Conservation (phyloP, 2,113 vertebrate species). For the Pampusana beccarii region DNA sequence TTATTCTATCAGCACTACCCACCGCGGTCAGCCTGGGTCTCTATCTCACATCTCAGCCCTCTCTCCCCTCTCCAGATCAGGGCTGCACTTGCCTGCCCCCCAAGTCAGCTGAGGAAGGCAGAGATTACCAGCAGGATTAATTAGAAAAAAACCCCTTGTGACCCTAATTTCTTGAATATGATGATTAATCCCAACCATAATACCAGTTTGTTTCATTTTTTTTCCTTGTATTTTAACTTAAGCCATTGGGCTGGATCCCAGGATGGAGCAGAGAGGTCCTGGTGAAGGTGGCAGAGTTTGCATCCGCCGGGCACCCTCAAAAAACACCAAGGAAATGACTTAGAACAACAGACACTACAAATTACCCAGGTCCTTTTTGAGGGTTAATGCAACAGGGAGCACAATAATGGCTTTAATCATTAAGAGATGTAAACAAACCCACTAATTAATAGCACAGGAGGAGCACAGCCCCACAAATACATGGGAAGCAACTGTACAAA, state of each 20-base stretch:
- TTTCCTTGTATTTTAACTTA: background rate
- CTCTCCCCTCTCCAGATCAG: background rate
- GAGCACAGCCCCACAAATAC: background rate
- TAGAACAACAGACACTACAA: background rate
- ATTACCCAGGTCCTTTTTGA: background rate
- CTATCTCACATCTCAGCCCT: background rate
- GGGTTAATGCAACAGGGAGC: conserved; percentile 38
- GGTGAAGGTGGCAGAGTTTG: background rate
- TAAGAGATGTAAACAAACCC: conserved; percentile 13
- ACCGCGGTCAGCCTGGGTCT: background rate
- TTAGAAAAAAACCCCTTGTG: background rate
- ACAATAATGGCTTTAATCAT: conserved; percentile 19
- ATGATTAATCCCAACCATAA: background rate
- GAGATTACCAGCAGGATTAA: background rate
- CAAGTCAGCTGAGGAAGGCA: background rate
- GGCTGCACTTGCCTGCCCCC: background rate
- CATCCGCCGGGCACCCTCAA: background rate
- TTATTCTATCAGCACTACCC: background rate
- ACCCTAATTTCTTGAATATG: background rate
- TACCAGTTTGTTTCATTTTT: accelerated
- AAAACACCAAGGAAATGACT: background rate
- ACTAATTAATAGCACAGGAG: conserved; percentile 40
- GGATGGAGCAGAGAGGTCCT: background rate
- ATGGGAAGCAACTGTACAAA: background rate
- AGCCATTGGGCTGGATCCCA: background rate